These are phyloP conservation scores for Hanleya hanleyi DNA, from an alignment of 2,888 invertebrate species.

Conservation along the genomic window DNA sequence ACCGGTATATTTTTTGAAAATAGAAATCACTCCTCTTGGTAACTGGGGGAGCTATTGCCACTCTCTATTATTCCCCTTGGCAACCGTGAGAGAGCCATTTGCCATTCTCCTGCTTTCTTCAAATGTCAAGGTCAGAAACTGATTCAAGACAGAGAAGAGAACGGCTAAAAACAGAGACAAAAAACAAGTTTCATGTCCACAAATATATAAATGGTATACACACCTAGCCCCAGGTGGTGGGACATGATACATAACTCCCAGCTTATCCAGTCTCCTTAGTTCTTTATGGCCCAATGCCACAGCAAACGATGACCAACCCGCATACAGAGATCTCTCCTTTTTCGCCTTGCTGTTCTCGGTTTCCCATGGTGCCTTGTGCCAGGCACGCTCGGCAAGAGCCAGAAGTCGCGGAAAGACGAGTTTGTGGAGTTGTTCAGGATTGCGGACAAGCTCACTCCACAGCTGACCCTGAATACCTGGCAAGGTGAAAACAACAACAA, in stretches of 20 bases:
- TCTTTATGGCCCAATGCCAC: background rate
- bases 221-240: background rate
- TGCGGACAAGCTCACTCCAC: conserved; percentile 62
- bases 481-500: too few relatives aligned
- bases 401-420: conserved; percentile 61
- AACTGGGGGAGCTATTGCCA: too few relatives aligned
- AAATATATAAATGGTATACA: too few relatives aligned
- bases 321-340: background rate
- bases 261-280: background rate
- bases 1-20: too few relatives aligned
- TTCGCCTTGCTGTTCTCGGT: background rate
- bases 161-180: too few relatives aligned
- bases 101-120: too few relatives aligned
- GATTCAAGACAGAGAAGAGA: too few relatives aligned
- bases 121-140: too few relatives aligned
- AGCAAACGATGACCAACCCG: background rate
- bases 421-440: conserved; percentile 47
- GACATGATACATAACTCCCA: background rate
- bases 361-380: conserved; percentile 65
- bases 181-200: background rate
- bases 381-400: conserved; percentile 65
- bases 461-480: conserved; percentile 67
- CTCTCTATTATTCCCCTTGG: too few relatives aligned
- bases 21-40: too few relatives aligned
- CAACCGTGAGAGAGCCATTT: too few relatives aligned